Evolutionary conservation across 1,140 invertebrate genomes (phyloP), one percentile per base, ranked within the genome.

Genomic region (Popillia japonica): DNA sequence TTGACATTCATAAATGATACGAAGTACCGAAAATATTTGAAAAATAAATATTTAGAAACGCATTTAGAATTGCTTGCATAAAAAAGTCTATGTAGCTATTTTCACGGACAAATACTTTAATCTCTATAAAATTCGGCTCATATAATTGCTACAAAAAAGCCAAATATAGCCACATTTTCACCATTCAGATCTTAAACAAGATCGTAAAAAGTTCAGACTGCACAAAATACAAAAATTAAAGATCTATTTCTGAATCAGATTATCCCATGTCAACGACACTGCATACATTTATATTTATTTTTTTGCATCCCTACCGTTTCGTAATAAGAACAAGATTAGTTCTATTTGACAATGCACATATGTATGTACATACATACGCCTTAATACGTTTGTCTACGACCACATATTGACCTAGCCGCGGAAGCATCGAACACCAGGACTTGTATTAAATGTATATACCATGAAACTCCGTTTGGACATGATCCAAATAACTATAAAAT

Each of bases 401-500:
- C 48, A 55, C 14, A 55, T 55, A n/a, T n/a, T n/a, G 48, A 44
- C 8, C 14, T 14, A 17, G 14, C 10, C 17, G 17, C 17, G 14
- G 8, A 44, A 9, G 48, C 14, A n/a, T 55, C 6, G n/a, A 55
- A 17, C 14, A 55, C 14, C n/a, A 14, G 48, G 48, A 55, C 14
- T 55, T 55, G 14, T 55, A n/a, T 17, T 55, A 34, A 34, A 34
- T n/a, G 27, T 4, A 34, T 34, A 34, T 34, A 4, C 27, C 48
- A 55, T 55, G 48, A 55, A n/a, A 17, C 48, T 55, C 48, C 17
- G 6, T 14, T n/a, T 55, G 48, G 48, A 55, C 17, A 55, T 14
- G 14, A 55, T 55, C 48, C 48, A 55, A 55, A 55, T 55, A 55
- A 55, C 48, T 55, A 55, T 55, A 55, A 55, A 55, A 55, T 55